Evolutionary conservation across 2,888 invertebrate species (phyloP).

Genomic region (Idaea biselata): DNA sequence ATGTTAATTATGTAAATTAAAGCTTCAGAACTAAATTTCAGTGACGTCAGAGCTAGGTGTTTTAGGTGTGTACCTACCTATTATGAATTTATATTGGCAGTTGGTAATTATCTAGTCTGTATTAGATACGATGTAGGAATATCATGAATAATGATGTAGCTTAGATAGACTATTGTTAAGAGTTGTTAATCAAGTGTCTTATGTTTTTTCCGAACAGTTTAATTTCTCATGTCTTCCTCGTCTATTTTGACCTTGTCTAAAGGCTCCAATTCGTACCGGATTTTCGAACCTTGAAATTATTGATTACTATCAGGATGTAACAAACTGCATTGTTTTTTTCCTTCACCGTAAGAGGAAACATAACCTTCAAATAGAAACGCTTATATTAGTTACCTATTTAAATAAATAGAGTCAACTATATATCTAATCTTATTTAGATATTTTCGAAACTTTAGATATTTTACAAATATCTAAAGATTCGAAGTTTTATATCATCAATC

Average conservation of each 20-base stretch:
- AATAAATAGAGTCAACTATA: not conserved
- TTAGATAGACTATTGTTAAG: not conserved
- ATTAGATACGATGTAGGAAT: slow-evolving; percentile 5
- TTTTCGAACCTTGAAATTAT: slow-evolving; percentile 58
- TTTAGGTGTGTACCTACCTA: not conserved
- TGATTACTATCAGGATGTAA: slow-evolving; percentile 67
- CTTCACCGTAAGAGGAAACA: slow-evolving; percentile 1
- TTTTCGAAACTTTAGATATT: too few species aligned
- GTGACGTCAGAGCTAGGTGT: not conserved
- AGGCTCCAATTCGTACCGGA: slow-evolving; percentile 48
- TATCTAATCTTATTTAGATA: too few species aligned
- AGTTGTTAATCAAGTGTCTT: not conserved
- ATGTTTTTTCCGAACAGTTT: slow-evolving; percentile 9
- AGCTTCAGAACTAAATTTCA: not conserved
- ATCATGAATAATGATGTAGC: not conserved
- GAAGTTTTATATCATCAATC: too few species aligned
- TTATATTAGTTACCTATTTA: not conserved
- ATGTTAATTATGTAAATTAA: not conserved
- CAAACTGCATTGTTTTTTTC: slow-evolving; percentile 53
- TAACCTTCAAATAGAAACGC: not conserved
- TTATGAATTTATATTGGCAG: not conserved
- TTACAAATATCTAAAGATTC: too few species aligned
- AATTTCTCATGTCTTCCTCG: slow-evolving; percentile 27
- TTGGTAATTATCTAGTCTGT: slow-evolving; percentile 5
- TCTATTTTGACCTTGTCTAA: slow-evolving; percentile 62